Evolutionary conservation across 1,140 invertebrate genomes (phyloP).

Genomic region (Drosophila obscura): DNA sequence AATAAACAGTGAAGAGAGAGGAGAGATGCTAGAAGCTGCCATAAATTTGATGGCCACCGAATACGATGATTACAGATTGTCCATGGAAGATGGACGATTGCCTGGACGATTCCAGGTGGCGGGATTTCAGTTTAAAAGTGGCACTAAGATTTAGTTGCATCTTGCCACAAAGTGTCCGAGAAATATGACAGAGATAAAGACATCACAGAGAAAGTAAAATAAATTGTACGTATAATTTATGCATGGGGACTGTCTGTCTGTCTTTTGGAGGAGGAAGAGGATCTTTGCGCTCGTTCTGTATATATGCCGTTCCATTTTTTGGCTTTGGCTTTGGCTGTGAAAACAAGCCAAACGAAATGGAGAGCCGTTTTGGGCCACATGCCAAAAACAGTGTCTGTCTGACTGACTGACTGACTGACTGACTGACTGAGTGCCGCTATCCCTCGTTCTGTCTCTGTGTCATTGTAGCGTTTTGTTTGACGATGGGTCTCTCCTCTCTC

Average conservation of each 20-base stretch:
- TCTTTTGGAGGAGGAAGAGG: not conserved
- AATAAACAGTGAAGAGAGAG: not conserved
- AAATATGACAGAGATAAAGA: constrained; percentile 31
- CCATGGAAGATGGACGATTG: constrained; percentile 35
- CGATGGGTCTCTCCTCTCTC: constrained; percentile 22
- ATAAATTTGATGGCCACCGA: constrained; percentile 54
- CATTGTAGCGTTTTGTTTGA: constrained; percentile 51
- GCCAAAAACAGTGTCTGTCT: constrained; percentile 37
- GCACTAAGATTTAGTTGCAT: constrained; percentile 31
- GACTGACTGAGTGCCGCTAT: not conserved
- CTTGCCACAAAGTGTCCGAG: constrained; percentile 34
- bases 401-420: not conserved
- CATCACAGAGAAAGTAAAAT: constrained; percentile 45
- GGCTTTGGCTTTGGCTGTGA: constrained; percentile 39
- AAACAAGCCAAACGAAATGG: constrained; percentile 49
- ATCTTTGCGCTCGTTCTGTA: constrained; percentile 1
- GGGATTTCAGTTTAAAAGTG: constrained; percentile 12
- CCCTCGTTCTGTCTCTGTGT: constrained; percentile 29
- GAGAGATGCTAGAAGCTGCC: constrained; percentile 48
- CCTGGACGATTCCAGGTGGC: constrained; percentile 17
- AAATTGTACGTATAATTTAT: constrained; percentile 58
- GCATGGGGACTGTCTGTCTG: constrained; percentile 30
- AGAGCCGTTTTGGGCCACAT: constrained; percentile 49
- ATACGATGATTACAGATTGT: constrained; percentile 46
- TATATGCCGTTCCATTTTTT: constrained; percentile 34